Evolutionary conservation across 2,888 invertebrate genomes (phyloP), one percentile per base, ranked within the genome.

Genomic region (Eristalis pertinax): DNA sequence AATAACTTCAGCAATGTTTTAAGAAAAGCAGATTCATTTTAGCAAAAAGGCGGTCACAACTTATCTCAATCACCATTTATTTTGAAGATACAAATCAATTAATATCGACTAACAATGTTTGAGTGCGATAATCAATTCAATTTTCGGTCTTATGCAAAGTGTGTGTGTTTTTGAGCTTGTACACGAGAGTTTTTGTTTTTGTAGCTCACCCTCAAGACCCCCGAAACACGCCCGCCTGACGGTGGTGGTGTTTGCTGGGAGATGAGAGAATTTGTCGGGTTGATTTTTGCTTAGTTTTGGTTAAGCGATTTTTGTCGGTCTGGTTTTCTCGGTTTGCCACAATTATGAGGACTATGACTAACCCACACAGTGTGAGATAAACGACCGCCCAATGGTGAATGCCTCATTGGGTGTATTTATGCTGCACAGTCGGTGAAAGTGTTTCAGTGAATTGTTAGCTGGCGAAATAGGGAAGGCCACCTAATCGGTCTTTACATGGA

Each of bases 141-240:
- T 74, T 82, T 77, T 78, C 65, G 74, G 86, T 78, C 74, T 72
- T 86, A 74, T 80, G 63, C 81, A 81, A 85, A 74, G 86, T 86
- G 64, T 73, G 86, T 86, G 64, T 73, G 70, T 63, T 78, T 65
- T 77, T 65, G 38, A 13, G 41, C 78, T 82, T 82, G 77, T 77
- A 77, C 81, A 86, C 85, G 69, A 82, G 82, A 43, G 43, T 74
- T 65, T 86, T 26, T 2, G 15, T 86, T n/a, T 81, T 82, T 75
- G 77, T 78, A 67, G 86, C 74, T 78, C 81, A 67, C 65, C 65
- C 35, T 50, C 50, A 50, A 19, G 19, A 19, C n/a, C 50, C 50
- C 50, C 7, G 8, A 43, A 32, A 32, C 32, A 8, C 32, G 7
- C 32, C 32, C 7, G 32, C 50, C 19, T 8, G 19, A 2, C 7